These are phyloP conservation scores for Conus canariensis DNA, from an alignment of 2,888 invertebrate genomes.

Conservation along the genomic window DNA sequence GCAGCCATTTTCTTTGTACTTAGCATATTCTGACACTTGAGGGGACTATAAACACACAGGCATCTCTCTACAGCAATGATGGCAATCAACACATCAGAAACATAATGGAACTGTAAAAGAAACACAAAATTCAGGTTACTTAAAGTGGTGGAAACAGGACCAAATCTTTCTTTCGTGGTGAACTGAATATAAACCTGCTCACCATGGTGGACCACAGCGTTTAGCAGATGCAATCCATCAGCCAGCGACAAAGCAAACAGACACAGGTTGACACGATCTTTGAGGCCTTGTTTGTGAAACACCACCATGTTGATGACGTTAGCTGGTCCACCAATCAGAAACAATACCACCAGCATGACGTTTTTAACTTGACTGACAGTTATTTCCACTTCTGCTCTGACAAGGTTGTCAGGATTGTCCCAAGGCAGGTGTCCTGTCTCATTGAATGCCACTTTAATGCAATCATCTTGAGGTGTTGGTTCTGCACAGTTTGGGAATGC, in stretches of 20 bases:
- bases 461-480: background rate
- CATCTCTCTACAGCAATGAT: slow-evolving; percentile 11
- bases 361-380: background rate
- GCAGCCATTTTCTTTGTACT: background rate
- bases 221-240: background rate
- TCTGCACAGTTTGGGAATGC: too few species aligned
- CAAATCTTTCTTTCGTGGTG: background rate
- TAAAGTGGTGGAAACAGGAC: background rate
- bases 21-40: background rate
- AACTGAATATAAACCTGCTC: background rate
- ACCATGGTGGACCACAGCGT: background rate
- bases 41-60: background rate
- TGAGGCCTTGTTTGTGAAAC: slow-evolving; percentile 23
- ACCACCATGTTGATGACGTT: slow-evolving; percentile 33
- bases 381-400: background rate
- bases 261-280: slow-evolving; percentile 22
- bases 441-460: background rate
- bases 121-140: background rate
- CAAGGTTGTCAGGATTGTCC: slow-evolving; percentile 30
- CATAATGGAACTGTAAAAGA: background rate
- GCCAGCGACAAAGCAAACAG: background rate
- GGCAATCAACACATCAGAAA: background rate
- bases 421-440: background rate
- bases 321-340: slow-evolving; percentile 20
- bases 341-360: background rate